Evolutionary conservation across 2,888 invertebrate genomes (phyloP).

Genomic region (Timema cristinae): DNA sequence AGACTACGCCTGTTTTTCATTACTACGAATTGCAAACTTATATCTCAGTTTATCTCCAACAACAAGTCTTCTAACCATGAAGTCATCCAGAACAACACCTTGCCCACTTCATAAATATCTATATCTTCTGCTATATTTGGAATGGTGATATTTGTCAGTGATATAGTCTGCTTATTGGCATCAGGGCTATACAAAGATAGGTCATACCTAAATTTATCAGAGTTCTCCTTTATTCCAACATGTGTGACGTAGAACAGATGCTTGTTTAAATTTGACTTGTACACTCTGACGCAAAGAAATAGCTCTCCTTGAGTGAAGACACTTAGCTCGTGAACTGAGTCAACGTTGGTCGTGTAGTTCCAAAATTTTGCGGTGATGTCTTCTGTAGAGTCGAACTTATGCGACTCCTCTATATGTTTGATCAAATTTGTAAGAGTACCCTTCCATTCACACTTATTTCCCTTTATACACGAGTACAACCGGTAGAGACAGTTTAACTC

Average conservation of each 20-base stretch:
- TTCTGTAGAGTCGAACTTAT: slow-evolving; percentile 12
- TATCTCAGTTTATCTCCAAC: neutral
- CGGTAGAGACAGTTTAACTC: slow-evolving; percentile 4
- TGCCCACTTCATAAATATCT: slow-evolving; percentile 9
- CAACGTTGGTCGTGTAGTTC: neutral
- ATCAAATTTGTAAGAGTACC: neutral
- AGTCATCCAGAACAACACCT: slow-evolving; percentile 3
- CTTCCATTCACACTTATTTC: neutral
- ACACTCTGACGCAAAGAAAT: neutral
- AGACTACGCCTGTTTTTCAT: too few relatives aligned
- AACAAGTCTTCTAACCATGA: neutral
- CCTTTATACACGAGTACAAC: slow-evolving; percentile 1
- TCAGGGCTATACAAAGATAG: neutral
- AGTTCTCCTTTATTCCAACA: neutral
- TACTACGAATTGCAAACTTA: slow-evolving; percentile 4
- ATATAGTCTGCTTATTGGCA: neutral
- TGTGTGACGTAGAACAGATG: slow-evolving; percentile 10
- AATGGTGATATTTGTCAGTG: slow-evolving; percentile 2
- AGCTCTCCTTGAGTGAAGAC: neutral
- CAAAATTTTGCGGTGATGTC: slow-evolving; percentile 9
- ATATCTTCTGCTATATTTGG: neutral
- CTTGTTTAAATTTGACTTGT: slow-evolving; percentile 1
- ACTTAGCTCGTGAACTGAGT: slow-evolving; percentile 1
- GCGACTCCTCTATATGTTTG: neutral
- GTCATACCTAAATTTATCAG: neutral